These are phyloP conservation scores for Sinodicranocentrus sp. DNA, from an alignment of 2,888 invertebrate genomes.

Conservation along the genomic window DNA sequence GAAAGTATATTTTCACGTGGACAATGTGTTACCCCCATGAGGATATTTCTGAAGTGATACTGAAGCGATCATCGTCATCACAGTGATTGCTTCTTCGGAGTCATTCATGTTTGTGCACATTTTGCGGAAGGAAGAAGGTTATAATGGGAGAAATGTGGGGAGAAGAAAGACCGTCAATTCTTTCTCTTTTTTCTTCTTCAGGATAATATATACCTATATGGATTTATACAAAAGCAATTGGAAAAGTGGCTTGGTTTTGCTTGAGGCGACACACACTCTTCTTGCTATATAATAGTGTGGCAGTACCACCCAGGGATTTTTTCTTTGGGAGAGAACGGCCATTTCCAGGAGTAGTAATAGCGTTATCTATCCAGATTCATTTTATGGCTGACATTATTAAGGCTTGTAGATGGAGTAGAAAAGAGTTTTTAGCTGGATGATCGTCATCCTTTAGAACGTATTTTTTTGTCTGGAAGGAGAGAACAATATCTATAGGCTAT, in stretches of 20 bases:
- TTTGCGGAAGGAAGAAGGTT: not conserved
- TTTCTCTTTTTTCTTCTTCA: slow-evolving; percentile 10
- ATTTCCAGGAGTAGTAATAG: slow-evolving; percentile 49
- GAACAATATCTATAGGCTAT: not conserved
- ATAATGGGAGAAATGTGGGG: not conserved
- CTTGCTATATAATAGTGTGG: no score
- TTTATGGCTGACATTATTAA: slow-evolving; percentile 60
- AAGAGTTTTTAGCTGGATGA: no score
- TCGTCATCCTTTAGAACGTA: not conserved
- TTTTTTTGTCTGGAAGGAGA: not conserved
- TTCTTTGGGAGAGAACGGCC: slow-evolving; percentile 9
- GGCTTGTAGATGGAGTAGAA: no score
- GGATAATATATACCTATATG: not conserved
- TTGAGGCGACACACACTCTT: no score
- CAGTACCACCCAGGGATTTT: slow-evolving; percentile 48
- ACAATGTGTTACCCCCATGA: not conserved
- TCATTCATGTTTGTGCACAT: not conserved
- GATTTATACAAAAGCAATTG: no score
- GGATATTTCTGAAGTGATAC: slow-evolving; percentile 45
- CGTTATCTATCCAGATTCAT: slow-evolving; percentile 61
- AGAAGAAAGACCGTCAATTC: slow-evolving; percentile 18
- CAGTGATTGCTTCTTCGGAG: slow-evolving; percentile 4
- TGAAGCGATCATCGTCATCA: slow-evolving; percentile 46
- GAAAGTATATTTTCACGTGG: slow-evolving; percentile 34
- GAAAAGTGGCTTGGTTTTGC: no score